phyloP scores from a whole-genome alignment of 1,140 invertebrate genomes.

The Mycetomoellerius zeteki region DNA sequence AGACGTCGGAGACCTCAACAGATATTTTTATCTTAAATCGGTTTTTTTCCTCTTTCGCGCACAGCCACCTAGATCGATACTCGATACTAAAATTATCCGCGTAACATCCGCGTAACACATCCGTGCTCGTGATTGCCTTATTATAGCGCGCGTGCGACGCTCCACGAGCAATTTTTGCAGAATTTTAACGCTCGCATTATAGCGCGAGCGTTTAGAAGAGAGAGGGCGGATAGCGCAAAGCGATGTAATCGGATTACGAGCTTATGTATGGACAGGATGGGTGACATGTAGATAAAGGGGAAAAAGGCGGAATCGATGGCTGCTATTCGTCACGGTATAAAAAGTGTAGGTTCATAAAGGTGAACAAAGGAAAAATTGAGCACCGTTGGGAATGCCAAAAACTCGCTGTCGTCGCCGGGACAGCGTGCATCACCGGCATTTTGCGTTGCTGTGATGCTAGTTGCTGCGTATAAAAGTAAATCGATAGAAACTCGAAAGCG shows the following conservation, averaged over 20 bases:
- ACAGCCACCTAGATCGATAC: constrained; percentile 37
- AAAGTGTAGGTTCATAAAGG: constrained; percentile 59
- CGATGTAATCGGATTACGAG: constrained; percentile 60
- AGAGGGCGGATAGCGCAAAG: constrained; percentile 47
- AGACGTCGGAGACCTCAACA: constrained; percentile 50
- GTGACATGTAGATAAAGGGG: constrained; percentile 16
- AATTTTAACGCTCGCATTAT: constrained; percentile 35
- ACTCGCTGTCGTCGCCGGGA: constrained; percentile 41
- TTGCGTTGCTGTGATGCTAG: constrained; percentile 25
- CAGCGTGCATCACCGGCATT: constrained; percentile 30
- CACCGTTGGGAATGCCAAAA: constrained; percentile 52
- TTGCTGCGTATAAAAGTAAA: constrained; percentile 32
- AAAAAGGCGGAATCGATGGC: constrained; percentile 60
- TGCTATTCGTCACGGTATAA: constrained; percentile 71
- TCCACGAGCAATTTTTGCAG: constrained; percentile 34
- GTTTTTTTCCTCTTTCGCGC: constrained; percentile 47
- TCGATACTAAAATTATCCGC: constrained; percentile 54
- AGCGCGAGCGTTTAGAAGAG: constrained; percentile 39
- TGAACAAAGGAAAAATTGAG: constrained; percentile 71
- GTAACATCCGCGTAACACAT: constrained; percentile 45
- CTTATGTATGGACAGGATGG: constrained; percentile 43
- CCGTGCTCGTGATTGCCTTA: constrained; percentile 21
- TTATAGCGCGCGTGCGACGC: background rate
- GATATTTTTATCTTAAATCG: constrained; percentile 57
- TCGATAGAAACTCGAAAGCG: constrained; percentile 36